A percentile compares a stretch with the other conserved stretches of the same genome.
Conservation (phyloP, 2,113 vertebrate genomes). For the Tetraodon nigroviridis region DNA sequence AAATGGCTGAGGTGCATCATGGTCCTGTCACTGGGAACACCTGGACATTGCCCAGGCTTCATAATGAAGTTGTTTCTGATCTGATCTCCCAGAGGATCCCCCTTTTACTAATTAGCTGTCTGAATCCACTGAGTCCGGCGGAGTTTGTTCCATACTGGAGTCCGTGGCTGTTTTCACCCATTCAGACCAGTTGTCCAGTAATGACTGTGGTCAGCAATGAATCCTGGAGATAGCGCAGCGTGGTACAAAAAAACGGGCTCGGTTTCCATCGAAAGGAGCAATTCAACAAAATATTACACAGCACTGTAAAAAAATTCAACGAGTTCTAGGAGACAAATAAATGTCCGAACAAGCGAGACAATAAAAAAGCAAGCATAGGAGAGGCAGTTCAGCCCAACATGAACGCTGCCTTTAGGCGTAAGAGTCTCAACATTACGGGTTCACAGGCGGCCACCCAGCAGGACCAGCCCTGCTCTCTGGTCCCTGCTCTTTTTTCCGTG, state of each 20-base stretch:
- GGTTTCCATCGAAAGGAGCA: neutral
- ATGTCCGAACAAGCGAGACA: conserved; percentile 14
- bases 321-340: conserved; percentile 31
- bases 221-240: too few relatives aligned
- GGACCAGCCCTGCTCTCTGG: conserved; percentile 42
- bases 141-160: conserved; percentile 44
- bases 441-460: conserved; percentile 48
- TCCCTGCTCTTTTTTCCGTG: conserved; percentile 65
- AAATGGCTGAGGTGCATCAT: conserved; percentile 96
- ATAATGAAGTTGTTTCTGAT: conserved; percentile 45
- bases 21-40: conserved; percentile 75
- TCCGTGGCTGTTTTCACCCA: conserved; percentile 30
- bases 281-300: conserved; percentile 27
- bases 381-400: conserved; percentile 20
- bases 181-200: conserved; percentile 24
- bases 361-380: conserved; percentile 10
- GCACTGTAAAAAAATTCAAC: conserved; percentile 48
- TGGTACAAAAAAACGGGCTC: too few relatives aligned
- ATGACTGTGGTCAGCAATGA: neutral
- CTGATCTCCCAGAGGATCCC: conserved; percentile 23
- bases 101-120: conserved; percentile 32
- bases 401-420: conserved; percentile 28
- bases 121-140: conserved; percentile 35
- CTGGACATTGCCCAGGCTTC: conserved; percentile 76
- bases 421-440: conserved; percentile 35